phyloP scores from a whole-genome alignment of 2,113 vertebrate genomes.

The Reinhardtius hippoglossoides region DNA sequence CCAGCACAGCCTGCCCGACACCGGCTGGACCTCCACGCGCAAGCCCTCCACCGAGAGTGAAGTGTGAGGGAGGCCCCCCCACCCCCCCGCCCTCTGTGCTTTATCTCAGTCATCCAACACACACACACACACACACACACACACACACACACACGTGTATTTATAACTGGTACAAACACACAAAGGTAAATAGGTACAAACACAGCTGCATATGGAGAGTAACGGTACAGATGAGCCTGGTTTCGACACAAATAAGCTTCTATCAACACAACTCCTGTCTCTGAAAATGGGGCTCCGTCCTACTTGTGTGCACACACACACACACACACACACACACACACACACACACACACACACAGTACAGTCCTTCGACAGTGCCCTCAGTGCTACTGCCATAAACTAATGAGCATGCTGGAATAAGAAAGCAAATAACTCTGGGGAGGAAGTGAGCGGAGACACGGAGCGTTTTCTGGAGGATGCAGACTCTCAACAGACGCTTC shows the following conservation, averaged over 20 bases:
- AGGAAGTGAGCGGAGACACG: slow-evolving; percentile 50
- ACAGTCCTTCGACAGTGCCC: slow-evolving; percentile 51
- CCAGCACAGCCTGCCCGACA: slow-evolving; percentile 89
- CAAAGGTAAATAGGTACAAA: slow-evolving; percentile 33
- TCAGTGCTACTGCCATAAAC: slow-evolving; percentile 59
- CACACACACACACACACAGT: slow-evolving; percentile 15
- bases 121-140: slow-evolving; percentile 31
- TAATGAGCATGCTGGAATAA: slow-evolving; percentile 64
- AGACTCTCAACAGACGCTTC: slow-evolving; percentile 40
- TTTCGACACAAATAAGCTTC: slow-evolving; percentile 40
- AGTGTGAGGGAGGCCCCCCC: slow-evolving; percentile 82
- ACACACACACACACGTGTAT: slow-evolving; percentile 35
- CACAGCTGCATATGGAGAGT: slow-evolving; percentile 43
- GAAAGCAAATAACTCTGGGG: slow-evolving; percentile 48
- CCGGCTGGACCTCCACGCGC: slow-evolving; percentile 92
- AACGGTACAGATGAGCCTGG: slow-evolving; percentile 46
- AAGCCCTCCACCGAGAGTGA: slow-evolving; percentile 95
- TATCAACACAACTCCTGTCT: slow-evolving; percentile 38
- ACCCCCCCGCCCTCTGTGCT: slow-evolving; percentile 10
- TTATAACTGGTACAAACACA: slow-evolving; percentile 61
- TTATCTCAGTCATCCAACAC: slow-evolving; percentile 42
- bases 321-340: slow-evolving; percentile 25
- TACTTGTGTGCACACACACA: slow-evolving; percentile 32
- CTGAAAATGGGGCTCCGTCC: slow-evolving; percentile 64
- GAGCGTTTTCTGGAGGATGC: slow-evolving; percentile 47